Percentiles rank a stretch among this genome's conserved stretches.
Evolutionary conservation across 2,888 invertebrate genomes (phyloP).

Genomic region (Cryptocephalus moraei): DNA sequence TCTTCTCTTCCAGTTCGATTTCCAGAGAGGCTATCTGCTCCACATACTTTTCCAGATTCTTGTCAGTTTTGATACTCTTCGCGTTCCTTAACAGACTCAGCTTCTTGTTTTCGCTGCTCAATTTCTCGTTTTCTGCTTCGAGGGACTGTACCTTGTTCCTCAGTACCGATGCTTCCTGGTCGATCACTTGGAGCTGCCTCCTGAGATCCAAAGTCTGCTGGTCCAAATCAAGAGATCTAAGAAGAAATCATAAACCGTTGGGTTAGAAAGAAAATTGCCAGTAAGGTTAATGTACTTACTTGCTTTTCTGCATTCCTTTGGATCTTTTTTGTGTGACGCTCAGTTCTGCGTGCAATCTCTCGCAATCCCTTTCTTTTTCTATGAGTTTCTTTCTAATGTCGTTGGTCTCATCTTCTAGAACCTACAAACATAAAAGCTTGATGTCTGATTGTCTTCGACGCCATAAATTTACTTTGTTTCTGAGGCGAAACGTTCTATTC

Average conservation of each 20-base stretch:
- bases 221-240: constrained; percentile 52
- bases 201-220: constrained; percentile 59
- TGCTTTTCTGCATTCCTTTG: constrained; percentile 53
- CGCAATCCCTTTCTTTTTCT: constrained; percentile 75
- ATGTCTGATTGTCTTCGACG: too few relatives aligned
- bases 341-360: constrained; percentile 63
- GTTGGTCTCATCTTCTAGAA: constrained; percentile 61
- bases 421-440: constrained; percentile 36
- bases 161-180: constrained; percentile 63
- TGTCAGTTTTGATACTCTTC: constrained; percentile 45
- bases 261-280: constrained; percentile 1
- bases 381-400: constrained; percentile 65
- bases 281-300: constrained; percentile 38
- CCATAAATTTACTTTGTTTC: too few relatives aligned
- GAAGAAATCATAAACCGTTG: constrained; percentile 10
- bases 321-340: constrained; percentile 49
- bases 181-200: constrained; percentile 64
- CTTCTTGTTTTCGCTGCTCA: constrained; percentile 63
- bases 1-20: constrained; percentile 50
- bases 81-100: constrained; percentile 50
- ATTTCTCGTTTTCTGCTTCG: constrained; percentile 67
- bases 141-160: constrained; percentile 56
- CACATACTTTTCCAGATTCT: constrained; percentile 47
- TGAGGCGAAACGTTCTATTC: too few relatives aligned
- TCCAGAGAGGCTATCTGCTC: constrained; percentile 53